A percentile compares a stretch with the other conserved stretches of the same genome.
phyloP scores from a whole-genome alignment of 2,113 vertebrate genomes.

The Heterotilapia buettikoferi region DNA sequence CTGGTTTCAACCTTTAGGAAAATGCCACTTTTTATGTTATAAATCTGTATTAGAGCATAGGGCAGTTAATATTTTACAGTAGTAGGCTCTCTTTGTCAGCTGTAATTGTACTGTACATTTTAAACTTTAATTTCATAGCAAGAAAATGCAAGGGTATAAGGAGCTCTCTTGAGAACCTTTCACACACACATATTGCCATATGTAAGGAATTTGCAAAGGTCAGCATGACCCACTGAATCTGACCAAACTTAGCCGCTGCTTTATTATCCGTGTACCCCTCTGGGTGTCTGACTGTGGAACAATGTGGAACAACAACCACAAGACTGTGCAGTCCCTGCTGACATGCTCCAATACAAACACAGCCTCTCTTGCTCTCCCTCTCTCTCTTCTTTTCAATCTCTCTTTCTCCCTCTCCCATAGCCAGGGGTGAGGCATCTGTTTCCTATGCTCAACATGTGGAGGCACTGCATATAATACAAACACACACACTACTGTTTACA shows the following conservation, averaged over 20 bases:
- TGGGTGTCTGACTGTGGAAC: constrained; percentile 28
- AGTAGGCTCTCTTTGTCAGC: neutral
- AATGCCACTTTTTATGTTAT: neutral
- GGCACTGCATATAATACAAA: constrained; percentile 2
- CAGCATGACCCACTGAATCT: constrained; percentile 3
- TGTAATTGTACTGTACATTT: neutral
- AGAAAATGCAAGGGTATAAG: neutral
- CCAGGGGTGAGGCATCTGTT: constrained; percentile 57
- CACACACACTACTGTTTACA: constrained; percentile 42
- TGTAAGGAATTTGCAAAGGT: constrained; percentile 32
- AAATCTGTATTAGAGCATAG: neutral
- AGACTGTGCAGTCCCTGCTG: constrained; percentile 7
- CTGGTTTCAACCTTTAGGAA: neutral
- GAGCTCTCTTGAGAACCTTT: neutral
- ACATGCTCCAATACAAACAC: constrained; percentile 27
- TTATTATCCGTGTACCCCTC: constrained; percentile 24
- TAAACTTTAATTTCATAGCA: neutral
- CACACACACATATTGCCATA: neutral
- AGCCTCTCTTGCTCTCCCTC: neutral
- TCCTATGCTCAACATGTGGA: constrained; percentile 48
- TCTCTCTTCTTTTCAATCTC: neutral
- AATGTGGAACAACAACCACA: constrained; percentile 26
- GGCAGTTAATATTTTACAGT: neutral
- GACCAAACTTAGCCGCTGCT: neutral
- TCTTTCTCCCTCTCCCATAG: neutral